Base-by-base conservation (phyloP, 2,113 vertebrate genomes). In the Corvus moneduloides region DNA sequence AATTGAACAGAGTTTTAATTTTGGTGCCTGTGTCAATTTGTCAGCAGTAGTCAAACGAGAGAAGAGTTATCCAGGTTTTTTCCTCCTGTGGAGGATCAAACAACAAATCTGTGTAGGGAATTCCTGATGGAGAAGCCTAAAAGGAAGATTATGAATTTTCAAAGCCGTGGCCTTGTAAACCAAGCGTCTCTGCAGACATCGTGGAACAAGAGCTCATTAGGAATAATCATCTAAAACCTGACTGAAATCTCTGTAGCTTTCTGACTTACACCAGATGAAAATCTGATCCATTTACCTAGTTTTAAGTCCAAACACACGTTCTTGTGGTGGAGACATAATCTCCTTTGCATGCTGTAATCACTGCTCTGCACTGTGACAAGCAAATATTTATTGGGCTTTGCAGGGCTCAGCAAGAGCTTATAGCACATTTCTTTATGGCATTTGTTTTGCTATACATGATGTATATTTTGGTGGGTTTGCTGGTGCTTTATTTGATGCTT, bases 1-100 rank as follows among this genome's bases (percentile, higher is more conserved):
- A 96, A 97, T 35, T 64, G 88, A 95, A 79, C 84, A 46, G 32
- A 83, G 52, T 90, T 96, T 96, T 96, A 87, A 91, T 94, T 86
- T 88, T 4, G 5, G 41, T 95, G 92, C 44, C 51, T 85, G 16
- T 81, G 76, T 81, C 69, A 93, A 97, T 97, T 96, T 97, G 94
- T 87, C 66, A n/a, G 74, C 9, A 4, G 78, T 72, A 66, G 41
- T 63, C 64, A 85, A 92, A 78, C 0, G 3, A 88, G 83, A 62
- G 1, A 3, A 74, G 82, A 93, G 63, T 83, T 79, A 92, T 69
- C 95, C 85, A 49, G 55, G 33, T 78, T 97, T 87, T 87, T 94
- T 77, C 32, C 48, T 93, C 68, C 75, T 22, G 27, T 61, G 87
- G 86, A 93, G 73, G 80, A 89, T 94, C 85, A 95, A 96, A 89